Base-by-base conservation (phyloP, 2,797 vertebrate genomes). In the Rhinichthys osculus region DNA sequence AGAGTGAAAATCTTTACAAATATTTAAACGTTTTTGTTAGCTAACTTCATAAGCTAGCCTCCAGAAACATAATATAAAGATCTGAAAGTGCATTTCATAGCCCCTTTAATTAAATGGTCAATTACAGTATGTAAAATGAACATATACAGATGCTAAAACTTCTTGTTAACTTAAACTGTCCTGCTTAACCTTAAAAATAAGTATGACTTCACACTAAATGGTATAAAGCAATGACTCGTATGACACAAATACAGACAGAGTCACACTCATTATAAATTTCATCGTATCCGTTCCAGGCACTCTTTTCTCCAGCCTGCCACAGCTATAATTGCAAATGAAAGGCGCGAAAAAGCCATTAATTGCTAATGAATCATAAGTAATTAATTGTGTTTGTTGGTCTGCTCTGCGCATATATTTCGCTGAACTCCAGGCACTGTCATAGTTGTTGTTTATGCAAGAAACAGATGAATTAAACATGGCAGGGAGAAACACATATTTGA, bases 281-380 rank as follows among this genome's bases (percentile, higher is more conserved):
- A 90, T 92, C 89, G 83, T 90, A 93, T 87, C 85, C 84, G 82
- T 85, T 84, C 74, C 71, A 81, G 73, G 92, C 92, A 92, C 91
- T 89, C 90, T 93, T 94, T 90, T 92, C 93, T 92, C 91, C 77
- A 81, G 92, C 89, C 89, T 92, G 92, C 92, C 93, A 92, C 78
- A 76, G 89, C 84, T 87, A 92, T 94, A 95, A 94, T 95, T 94
- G 93, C 92, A 94, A 94, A 95, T 94, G 93, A 95, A 95, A 95
- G 90, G 88, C 85, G 72, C 52, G 81, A 86, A 89, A 89, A 88
- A 86, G 81, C 90, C 94, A 95, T 95, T 95, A 94, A 95, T 95
- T 95, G 95, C 94, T 95, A 95, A 95, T 95, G 94, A 94, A 94
- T 95, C 94, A 95, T 96, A 94, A 95, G 94, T 95, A 95, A 96